A percentile compares a stretch with the other conserved stretches of the same genome.
These are phyloP conservation scores for Dinocampus coccinellae DNA, from an alignment of 2,888 invertebrate genomes.

Conservation along the genomic window DNA sequence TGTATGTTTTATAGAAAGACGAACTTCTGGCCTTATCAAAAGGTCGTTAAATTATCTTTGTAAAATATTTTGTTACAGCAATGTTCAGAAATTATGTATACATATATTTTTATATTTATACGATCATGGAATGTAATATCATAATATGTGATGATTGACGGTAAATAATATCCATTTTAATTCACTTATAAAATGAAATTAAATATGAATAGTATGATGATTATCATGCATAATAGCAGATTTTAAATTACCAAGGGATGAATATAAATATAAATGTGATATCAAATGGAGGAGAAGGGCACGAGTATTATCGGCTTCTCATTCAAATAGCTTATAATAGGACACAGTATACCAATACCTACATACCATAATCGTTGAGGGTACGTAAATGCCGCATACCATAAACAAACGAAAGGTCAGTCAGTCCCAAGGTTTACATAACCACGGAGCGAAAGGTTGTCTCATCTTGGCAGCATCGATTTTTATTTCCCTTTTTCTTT, in stretches of 20 bases:
- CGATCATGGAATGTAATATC: no score
- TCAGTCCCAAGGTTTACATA: slow-evolving; percentile 65
- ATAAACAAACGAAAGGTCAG: slow-evolving; percentile 64
- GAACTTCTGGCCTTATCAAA: slow-evolving; percentile 10
- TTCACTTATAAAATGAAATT: no score
- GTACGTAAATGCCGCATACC: slow-evolving; percentile 66
- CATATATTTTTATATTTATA: background rate
- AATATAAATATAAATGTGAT: background rate
- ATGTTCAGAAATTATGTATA: background rate
- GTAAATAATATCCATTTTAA: no score
- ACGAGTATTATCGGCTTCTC: slow-evolving; percentile 31
- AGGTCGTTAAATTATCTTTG: slow-evolving; percentile 5
- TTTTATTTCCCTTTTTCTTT: slow-evolving; percentile 22
- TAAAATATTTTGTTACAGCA: background rate
- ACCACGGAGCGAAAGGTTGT: slow-evolving; percentile 66
- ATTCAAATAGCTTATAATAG: slow-evolving; percentile 45
- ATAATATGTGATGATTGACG: no score
- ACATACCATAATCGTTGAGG: slow-evolving; percentile 45
- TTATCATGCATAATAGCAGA: background rate
- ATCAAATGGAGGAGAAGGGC: background rate
- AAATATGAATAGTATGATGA: background rate
- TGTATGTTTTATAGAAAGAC: background rate
- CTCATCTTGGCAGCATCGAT: slow-evolving; percentile 51
- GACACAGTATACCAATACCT: slow-evolving; percentile 40
- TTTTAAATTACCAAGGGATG: background rate